These are phyloP conservation scores for Stictonetta naevosa DNA, from an alignment of 2,113 vertebrate genomes.

Conservation along the genomic window DNA sequence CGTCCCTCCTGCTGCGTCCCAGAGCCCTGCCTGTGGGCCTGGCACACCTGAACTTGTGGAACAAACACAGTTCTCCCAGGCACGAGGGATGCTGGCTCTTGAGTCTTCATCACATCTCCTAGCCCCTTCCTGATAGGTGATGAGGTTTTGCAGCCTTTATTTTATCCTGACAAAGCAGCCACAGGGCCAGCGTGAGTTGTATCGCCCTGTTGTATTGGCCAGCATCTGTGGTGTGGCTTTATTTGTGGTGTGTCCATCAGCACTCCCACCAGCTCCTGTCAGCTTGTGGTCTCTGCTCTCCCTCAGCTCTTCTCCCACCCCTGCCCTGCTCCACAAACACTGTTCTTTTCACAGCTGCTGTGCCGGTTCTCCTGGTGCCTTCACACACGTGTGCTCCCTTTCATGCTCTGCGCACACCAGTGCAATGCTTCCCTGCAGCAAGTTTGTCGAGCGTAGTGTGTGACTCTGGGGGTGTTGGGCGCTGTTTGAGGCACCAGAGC, in stretches of 20 bases:
- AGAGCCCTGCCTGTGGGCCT: neutral
- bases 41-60: neutral
- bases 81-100: neutral
- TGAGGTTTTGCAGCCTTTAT: neutral
- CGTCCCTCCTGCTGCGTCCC: neutral
- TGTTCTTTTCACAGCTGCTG: neutral
- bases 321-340: neutral
- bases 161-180: neutral
- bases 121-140: neutral
- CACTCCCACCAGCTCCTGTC: fast-evolving
- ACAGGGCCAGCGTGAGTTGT: neutral
- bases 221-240: neutral
- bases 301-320: neutral
- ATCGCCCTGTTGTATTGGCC: neutral
- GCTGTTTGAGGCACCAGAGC: neutral
- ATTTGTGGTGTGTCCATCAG: fast-evolving
- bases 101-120: neutral
- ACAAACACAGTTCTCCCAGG: fast-evolving
- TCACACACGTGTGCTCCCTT: fast-evolving
- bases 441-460: neutral
- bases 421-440: neutral
- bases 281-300: neutral
- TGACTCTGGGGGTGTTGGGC: fast-evolving
- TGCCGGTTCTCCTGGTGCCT: neutral
- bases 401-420: fast-evolving